phyloP scores from a whole-genome alignment of 2,797 vertebrate genomes.

The Paratrypauchen microcephalus region DNA sequence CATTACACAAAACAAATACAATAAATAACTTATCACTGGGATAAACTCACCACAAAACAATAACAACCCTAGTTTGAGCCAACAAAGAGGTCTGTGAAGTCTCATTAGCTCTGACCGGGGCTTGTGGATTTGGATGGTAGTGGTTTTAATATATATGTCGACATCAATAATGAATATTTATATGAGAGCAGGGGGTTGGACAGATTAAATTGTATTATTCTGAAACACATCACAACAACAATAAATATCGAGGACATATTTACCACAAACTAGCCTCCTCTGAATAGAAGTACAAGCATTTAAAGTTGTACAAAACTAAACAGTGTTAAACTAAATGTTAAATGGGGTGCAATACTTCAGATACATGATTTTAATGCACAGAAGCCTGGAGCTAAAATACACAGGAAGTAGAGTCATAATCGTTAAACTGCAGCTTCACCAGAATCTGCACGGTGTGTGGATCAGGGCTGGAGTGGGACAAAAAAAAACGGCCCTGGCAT shows the following conservation, averaged over 20 bases:
- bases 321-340: too few species aligned
- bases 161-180: background rate
- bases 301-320: too few species aligned
- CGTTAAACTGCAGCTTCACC: too few species aligned
- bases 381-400: too few species aligned
- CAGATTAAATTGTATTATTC: conserved; percentile 21
- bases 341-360: too few species aligned
- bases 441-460: too few species aligned
- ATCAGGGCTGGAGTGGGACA: too few species aligned
- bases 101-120: background rate
- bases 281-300: background rate
- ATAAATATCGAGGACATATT: conserved; percentile 22
- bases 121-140: background rate
- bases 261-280: background rate
- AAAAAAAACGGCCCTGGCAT: too few species aligned
- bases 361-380: too few species aligned
- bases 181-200: background rate
- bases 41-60: background rate
- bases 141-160: background rate
- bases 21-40: background rate
- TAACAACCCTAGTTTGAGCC: background rate
- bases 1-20: background rate
- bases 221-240: background rate
- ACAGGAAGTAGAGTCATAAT: too few species aligned
- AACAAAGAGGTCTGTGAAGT: background rate